phyloP scores from a whole-genome alignment of 2,888 invertebrate species.

The Cephus runcator region DNA sequence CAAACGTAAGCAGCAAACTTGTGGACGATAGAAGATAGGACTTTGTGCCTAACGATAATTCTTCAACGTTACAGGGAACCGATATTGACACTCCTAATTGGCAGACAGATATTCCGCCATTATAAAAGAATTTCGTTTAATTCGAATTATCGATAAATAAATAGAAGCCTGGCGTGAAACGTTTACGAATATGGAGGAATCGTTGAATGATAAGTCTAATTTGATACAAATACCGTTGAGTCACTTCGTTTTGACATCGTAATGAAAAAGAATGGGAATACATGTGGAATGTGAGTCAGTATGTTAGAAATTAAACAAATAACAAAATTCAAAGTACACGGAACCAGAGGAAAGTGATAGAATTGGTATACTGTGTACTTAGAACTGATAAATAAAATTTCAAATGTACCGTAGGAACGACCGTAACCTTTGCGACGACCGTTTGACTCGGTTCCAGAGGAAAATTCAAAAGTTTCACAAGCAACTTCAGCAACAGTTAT shows the following conservation, averaged over 20 bases:
- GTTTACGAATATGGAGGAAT: neutral
- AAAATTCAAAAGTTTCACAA: neutral
- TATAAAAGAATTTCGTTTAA: neutral
- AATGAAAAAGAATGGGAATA: neutral
- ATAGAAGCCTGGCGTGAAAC: neutral
- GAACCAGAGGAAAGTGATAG: too few species aligned
- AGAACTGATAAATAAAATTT: neutral
- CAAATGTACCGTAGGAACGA: neutral
- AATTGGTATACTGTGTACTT: neutral
- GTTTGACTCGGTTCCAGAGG: neutral
- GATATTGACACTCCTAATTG: neutral
- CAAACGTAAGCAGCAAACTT: neutral
- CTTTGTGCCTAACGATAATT: neutral
- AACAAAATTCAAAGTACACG: neutral
- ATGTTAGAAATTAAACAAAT: neutral
- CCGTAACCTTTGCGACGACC: neutral
- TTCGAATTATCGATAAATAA: neutral
- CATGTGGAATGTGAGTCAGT: too few species aligned
- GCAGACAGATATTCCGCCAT: neutral
- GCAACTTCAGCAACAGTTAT: neutral
- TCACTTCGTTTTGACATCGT: neutral
- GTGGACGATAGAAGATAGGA: neutral
- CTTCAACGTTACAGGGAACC: neutral
- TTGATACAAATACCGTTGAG: neutral
- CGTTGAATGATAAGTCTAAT: neutral